Evolutionary conservation across 2,888 invertebrate genomes (phyloP), one percentile per base, ranked within the genome.

Genomic region (Trilocha varians): DNA sequence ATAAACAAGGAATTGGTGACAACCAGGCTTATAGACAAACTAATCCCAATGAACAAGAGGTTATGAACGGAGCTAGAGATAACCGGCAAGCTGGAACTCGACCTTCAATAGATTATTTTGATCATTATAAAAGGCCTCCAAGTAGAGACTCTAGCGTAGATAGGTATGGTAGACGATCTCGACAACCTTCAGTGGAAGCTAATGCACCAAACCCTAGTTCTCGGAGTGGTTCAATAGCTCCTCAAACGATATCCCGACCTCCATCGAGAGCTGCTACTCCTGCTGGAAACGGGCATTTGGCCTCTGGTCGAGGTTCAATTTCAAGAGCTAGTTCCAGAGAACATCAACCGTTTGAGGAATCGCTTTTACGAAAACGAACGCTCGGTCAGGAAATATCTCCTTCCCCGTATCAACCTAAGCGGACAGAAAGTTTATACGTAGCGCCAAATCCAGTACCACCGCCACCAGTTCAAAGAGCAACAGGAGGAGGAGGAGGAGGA

Each of bases 51-150:
- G 69, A 90, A 72, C 68, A 78, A 53, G 82, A 80, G 13, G 53
- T 65, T 14, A 55, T 73, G 5, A 80, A 80, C 36, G 78, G 78
- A 34, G 62, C 68, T 13, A 66, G 77, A 11, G 89, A 87, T 46
- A 83, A 77, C 51, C 65, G 75, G 33, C 61, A 63, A 25, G 57
- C 65, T 15, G 75, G 74, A n/a, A 56, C 68, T 1, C 67, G 84
- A 11, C 78, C 93, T 9, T 93, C 94, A 56, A 94, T 94, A 65
- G 96, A 96, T 75, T 94, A 95, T 65, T 95, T 96, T 70, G 97
- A 97, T 76, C 97, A 98, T 70, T 98, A 98, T 76, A 95, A 95
- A 76, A 88, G 94, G 70, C 95, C 96, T 40, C 95, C 95, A 1
- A 95, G 95, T 82, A 88, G 95, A 66, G 95, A 95, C 70, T 91